Base-by-base conservation (phyloP, 1,140 invertebrate genomes). In the Drosophila kepulauana region DNA sequence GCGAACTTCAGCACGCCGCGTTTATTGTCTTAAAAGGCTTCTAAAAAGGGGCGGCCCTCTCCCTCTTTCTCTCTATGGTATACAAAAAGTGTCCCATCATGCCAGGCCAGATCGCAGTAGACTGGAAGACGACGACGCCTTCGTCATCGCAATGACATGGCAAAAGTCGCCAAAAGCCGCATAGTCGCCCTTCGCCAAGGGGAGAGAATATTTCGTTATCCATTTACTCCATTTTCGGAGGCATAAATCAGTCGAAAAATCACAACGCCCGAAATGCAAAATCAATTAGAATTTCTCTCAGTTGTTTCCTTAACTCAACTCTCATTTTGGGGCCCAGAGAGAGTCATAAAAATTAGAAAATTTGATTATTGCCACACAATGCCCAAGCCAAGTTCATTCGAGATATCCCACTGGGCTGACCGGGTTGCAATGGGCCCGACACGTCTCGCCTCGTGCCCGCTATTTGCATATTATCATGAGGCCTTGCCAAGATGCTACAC, bases 301-400 rank as follows among this genome's bases (percentile, higher is more conserved):
- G 11, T 25, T 1, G 10, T 11, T n/a, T 10, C 5, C 10, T 5
- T 1, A 28, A 3, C 35, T 38, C 8, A 10, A 8, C 35, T 38
- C 51, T 54, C n/a, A 35, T 54, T 35, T 33, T 10, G 51, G 20
- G 76, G 73, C 48, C 75, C 81, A 65, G 63, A 51, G 86, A 91
- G 89, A 81, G 74, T 70, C 77, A 84, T 91, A 91, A 91, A 91
- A 91, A 90, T 91, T 91, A 91, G 85, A 91, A 91, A 91, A 91
- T 91, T 91, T 91, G 85, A 91, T 91, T 91, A 91, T 91, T 82
- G 82, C 79, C 76, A 81, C 81, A 86, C 30, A 8, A 33, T 33
- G 30, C 30, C 6, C 30, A 5, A 33, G 30, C 30, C 33, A 15
- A 43, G 38, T 15, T 10, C 38, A 41, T 11, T 41, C 41, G 11